Evolutionary conservation across 2,888 invertebrate genomes (phyloP), one percentile per base, ranked within the genome.

Genomic region (Chloroclysta siterata): DNA sequence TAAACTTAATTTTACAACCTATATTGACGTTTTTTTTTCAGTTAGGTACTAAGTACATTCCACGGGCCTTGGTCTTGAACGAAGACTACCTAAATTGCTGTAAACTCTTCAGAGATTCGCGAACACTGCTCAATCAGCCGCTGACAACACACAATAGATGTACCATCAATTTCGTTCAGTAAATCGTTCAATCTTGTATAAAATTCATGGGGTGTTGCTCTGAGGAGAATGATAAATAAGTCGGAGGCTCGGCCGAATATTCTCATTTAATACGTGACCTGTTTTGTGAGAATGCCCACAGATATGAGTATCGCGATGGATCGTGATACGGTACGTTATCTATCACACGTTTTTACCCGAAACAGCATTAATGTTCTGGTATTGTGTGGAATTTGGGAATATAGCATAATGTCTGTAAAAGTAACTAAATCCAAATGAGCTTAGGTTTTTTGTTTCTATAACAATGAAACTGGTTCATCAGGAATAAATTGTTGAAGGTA

Each of bases 101-200:
- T 42, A 36, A 36, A 33, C 48, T 54, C 41, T 59, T 63, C 57
- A 53, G 47, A 69, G 70, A 69, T 69, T 66, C 69, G 60, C 61
- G 66, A 77, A 76, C 78, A 83, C 78, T 84, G 83, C 81, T 82
- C 89, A 88, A 89, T 91, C 90, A 85, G 82, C 81, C 73, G 80
- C 87, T 82, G 85, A 87, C 90, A 87, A 80, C 84, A 82, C 82
- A 85, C 89, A 87, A 90, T 91, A 88, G 89, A 90, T 87, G 89
- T 88, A 87, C 88, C 90, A 92, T 93, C 91, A 92, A 92, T 93
- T 89, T 90, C 82, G 86, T 85, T 89, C 85, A 87, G 84, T 90
- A 92, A 92, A 91, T 92, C 92, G 91, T 87, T 92, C 92, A 89
- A 91, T 92, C 92, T 92, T 92, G 90, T 92, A 92, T 89, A 90